A percentile compares a stretch with the other conserved stretches of the same genome.
phyloP scores from a whole-genome alignment of 1,140 invertebrate species.

The Drosophila biarmipes region DNA sequence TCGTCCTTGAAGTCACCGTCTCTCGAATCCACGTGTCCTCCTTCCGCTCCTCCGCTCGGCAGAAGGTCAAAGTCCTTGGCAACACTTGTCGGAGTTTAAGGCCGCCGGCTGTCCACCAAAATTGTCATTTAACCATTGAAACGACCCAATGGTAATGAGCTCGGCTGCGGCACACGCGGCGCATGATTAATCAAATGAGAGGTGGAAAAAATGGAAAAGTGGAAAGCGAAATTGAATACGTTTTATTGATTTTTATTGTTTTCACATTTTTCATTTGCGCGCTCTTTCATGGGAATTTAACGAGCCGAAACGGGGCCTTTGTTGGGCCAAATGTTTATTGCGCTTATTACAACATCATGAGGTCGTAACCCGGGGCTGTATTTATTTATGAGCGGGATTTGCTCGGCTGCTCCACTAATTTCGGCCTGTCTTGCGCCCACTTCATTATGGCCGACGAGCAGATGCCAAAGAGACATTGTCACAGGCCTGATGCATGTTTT shows the following conservation, averaged over 20 bases:
- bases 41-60: slow-evolving; percentile 8
- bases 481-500: slow-evolving; percentile 26
- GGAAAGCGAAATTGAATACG: slow-evolving; percentile 32
- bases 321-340: slow-evolving; percentile 17
- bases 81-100: slow-evolving; percentile 47
- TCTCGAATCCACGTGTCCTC: slow-evolving; percentile 40
- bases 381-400: slow-evolving; percentile 28
- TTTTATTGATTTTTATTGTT: slow-evolving; percentile 59
- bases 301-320: slow-evolving; percentile 31
- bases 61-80: slow-evolving; percentile 62
- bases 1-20: slow-evolving; percentile 14
- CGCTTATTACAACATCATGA: slow-evolving; percentile 47
- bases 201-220: background rate
- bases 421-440: slow-evolving; percentile 8
- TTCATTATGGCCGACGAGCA: slow-evolving; percentile 38
- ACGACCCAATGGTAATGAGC: slow-evolving; percentile 23
- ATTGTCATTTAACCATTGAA: slow-evolving; percentile 18
- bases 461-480: slow-evolving; percentile 35
- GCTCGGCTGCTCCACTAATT: slow-evolving; percentile 25
- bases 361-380: slow-evolving; percentile 9
- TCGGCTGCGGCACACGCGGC: slow-evolving; percentile 37
- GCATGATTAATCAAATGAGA: slow-evolving; percentile 64
- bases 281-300: slow-evolving; percentile 47
- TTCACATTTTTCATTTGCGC: slow-evolving; percentile 32
- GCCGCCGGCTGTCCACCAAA: slow-evolving; percentile 10